Evolutionary conservation across 2,888 invertebrate genomes (phyloP).

Genomic region (Tryphoninae sp.): DNA sequence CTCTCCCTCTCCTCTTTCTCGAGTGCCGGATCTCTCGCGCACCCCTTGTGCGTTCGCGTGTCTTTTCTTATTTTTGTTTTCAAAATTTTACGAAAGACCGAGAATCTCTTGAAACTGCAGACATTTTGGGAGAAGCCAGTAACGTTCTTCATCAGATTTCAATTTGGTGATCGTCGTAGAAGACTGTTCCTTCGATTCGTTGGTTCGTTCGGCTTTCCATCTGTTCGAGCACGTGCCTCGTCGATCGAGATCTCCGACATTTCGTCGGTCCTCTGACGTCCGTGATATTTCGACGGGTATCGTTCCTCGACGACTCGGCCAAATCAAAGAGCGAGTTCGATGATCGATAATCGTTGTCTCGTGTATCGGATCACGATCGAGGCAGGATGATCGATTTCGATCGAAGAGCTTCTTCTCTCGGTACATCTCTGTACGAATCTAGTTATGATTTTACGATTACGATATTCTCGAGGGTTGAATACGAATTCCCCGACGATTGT

Average conservation of each 20-base stretch:
- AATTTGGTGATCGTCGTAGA: conserved; percentile 64
- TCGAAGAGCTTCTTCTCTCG: too few species aligned
- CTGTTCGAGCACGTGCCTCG: conserved; percentile 15
- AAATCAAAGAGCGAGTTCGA: conserved; percentile 25
- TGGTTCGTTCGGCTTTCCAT: neutral
- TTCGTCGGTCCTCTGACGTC: conserved; percentile 16
- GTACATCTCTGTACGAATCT: too few species aligned
- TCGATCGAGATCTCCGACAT: conserved; percentile 26
- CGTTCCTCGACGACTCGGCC: conserved; percentile 6
- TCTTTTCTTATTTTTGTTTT: too few species aligned
- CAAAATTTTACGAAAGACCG: too few species aligned
- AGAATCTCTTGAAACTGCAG: too few species aligned
- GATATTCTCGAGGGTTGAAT: too few species aligned
- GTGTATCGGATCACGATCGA: neutral
- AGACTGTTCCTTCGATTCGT: neutral
- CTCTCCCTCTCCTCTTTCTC: conserved; percentile 26
- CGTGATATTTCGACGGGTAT: conserved; percentile 13
- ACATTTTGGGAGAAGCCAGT: too few species aligned
- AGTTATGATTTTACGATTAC: too few species aligned
- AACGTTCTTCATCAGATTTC: conserved; percentile 70
- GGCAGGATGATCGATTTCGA: neutral
- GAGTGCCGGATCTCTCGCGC: conserved; percentile 44
- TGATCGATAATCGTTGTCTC: conserved; percentile 27
- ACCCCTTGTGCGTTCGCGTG: conserved; percentile 31
- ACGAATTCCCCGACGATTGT: too few species aligned